Evolutionary conservation across 1,140 invertebrate species (phyloP).

Genomic region (Adelges cooleyi): DNA sequence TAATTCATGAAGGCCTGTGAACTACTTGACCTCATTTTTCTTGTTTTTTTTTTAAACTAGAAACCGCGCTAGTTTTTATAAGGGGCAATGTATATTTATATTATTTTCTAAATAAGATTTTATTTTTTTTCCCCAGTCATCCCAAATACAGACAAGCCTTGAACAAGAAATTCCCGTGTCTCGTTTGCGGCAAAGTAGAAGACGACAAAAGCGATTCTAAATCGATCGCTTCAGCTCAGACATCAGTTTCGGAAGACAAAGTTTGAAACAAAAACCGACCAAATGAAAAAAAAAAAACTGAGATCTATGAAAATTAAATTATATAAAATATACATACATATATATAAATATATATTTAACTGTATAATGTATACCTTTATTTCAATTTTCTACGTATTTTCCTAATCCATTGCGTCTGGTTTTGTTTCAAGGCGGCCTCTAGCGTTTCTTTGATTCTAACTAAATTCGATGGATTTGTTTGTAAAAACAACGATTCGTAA

Average conservation of each 20-base stretch:
- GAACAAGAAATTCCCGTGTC: constrained; percentile 52
- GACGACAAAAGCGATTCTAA: constrained; percentile 31
- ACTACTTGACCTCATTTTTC: too few species aligned
- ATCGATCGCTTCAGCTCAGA: constrained; percentile 22
- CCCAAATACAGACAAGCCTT: constrained; percentile 62
- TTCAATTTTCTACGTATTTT: constrained; percentile 33
- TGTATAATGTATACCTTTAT: constrained; percentile 32
- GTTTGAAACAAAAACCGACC: constrained; percentile 1
- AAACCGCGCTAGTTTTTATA: too few species aligned
- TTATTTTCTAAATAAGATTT: background rate
- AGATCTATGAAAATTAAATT: constrained; percentile 1
- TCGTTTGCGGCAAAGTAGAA: constrained; percentile 33
- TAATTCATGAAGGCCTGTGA: too few species aligned
- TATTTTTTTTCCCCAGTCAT: constrained; percentile 45
- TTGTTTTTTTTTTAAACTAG: too few species aligned
- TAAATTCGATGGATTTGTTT: constrained; percentile 53
- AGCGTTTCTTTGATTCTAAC: constrained; percentile 47
- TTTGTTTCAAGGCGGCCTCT: constrained; percentile 49
- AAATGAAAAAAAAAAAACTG: too few species aligned
- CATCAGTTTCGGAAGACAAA: constrained; percentile 27
- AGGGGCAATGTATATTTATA: too few species aligned
- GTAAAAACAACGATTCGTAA: constrained; percentile 41
- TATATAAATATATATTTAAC: constrained; percentile 27
- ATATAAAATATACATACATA: background rate
- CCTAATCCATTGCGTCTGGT: constrained; percentile 32